phyloP scores from a whole-genome alignment of 23 tunicate species.

The Trididemnum clinides region DNA sequence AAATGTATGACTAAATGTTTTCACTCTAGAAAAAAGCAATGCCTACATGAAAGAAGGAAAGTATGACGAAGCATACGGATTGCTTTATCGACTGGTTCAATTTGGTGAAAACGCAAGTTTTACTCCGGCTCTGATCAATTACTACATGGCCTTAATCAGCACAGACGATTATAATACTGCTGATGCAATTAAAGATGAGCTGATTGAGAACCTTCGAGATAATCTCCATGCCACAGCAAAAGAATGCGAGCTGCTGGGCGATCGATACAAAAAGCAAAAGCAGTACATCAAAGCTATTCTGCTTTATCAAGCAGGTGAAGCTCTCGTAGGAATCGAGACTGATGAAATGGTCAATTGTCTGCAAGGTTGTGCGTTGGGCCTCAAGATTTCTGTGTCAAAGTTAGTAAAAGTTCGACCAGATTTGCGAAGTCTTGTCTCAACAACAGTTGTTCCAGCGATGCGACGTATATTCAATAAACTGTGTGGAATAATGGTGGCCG shows the following conservation, averaged over 20 bases:
- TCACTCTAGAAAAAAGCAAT: too few species aligned
- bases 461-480: neutral
- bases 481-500: neutral
- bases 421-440: neutral
- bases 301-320: slow-evolving; percentile 8
- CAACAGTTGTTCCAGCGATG: slow-evolving; percentile 31
- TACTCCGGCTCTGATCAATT: neutral
- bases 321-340: neutral
- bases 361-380: slow-evolving; percentile 20
- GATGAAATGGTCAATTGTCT: slow-evolving; percentile 7
- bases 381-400: neutral
- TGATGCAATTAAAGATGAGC: neutral
- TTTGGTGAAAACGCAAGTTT: neutral
- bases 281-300: slow-evolving; percentile 21
- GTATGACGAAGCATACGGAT: slow-evolving; percentile 10
- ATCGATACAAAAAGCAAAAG: neutral
- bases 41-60: neutral
- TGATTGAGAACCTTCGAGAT: neutral
- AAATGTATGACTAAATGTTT: too few species aligned
- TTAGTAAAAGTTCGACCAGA: slow-evolving; percentile 19
- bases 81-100: neutral
- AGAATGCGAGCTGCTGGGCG: slow-evolving; percentile 25
- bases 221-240: neutral
- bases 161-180: neutral
- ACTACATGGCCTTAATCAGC: neutral